These are phyloP conservation scores for Tipula confusa DNA, from an alignment of 2,888 invertebrate genomes.

Conservation along the genomic window DNA sequence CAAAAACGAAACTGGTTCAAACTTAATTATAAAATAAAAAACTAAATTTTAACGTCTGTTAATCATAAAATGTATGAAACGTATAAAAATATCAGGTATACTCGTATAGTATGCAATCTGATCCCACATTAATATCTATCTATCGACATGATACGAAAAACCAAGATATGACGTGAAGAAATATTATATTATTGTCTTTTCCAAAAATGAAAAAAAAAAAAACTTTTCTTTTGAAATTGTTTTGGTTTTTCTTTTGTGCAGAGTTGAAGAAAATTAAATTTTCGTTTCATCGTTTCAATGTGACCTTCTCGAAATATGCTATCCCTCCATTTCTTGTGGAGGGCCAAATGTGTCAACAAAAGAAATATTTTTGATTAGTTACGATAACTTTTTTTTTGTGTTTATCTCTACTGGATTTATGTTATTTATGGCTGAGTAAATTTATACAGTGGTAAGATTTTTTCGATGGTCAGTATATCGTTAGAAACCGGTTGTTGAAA, in stretches of 20 bases:
- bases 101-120: slow-evolving; percentile 12
- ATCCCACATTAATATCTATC: not conserved
- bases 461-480: no score
- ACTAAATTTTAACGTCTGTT: not conserved
- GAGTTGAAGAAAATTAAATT: not conserved
- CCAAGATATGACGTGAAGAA: not conserved
- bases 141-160: not conserved
- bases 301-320: not conserved
- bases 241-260: not conserved
- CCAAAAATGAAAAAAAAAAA: not conserved
- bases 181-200: not conserved
- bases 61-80: not conserved
- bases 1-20: not conserved
- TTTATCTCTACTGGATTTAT: slow-evolving; percentile 12
- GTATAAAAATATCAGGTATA: not conserved
- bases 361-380: not conserved
- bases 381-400: not conserved
- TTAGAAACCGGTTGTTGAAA: no score
- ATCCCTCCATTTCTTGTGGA: not conserved
- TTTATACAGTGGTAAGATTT: not conserved
- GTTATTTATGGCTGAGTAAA: not conserved
- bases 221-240: not conserved
- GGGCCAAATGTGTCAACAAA: not conserved
- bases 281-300: not conserved
- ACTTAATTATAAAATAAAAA: slow-evolving; percentile 3